Base-by-base conservation (phyloP, 2,888 invertebrate species). In the Nephrocerus scutellatus region DNA sequence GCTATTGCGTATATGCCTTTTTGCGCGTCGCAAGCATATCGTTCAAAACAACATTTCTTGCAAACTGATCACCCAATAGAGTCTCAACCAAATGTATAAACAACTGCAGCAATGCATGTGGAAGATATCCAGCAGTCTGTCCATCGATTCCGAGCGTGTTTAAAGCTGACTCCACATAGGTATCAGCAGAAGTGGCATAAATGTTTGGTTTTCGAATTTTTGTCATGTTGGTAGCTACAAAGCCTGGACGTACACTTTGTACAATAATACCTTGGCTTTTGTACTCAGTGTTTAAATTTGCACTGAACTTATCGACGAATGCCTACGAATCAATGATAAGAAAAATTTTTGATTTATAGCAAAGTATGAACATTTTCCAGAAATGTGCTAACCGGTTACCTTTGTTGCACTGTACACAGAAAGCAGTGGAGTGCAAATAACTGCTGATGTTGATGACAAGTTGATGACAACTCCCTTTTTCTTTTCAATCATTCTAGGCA, bases 151-250 rank as follows among this genome's bases (percentile, higher is more conserved):
- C 89, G 7, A 86, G 73, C 2, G 83, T 77, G 39, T 72, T 73
- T 2, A 89, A 63, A 1, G 88, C 82, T 1, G 81, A 76, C 39
- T 73, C 72, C 21, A 87, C 88, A 61, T 78, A 90, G 22, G 70
- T 73, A 29, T 79, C 74, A 0, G 89, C 78, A 0, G 79, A 74
- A 1, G 89, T 89, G 1, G 86, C 82, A 70, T 88, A 78, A 66
- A 80, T 73, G 0, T 80, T 77, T 19, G 82, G 73, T 24, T 73
- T 72, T n/a, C 76, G 74, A 41, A 91, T 83, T 55, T 86, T 85
- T 8, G 85, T 82, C 86, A 91, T 88, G 59, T 92, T 92, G 1
- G 92, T 90, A 15, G 88, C 87, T 1, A 95, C 92, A 52, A 84
- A 88, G 2, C 88, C 91, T 0, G 93, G 93, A 40, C 82, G 70